Base-by-base conservation (phyloP, 2,888 invertebrate genomes). In the Herminia tarsipennalis region DNA sequence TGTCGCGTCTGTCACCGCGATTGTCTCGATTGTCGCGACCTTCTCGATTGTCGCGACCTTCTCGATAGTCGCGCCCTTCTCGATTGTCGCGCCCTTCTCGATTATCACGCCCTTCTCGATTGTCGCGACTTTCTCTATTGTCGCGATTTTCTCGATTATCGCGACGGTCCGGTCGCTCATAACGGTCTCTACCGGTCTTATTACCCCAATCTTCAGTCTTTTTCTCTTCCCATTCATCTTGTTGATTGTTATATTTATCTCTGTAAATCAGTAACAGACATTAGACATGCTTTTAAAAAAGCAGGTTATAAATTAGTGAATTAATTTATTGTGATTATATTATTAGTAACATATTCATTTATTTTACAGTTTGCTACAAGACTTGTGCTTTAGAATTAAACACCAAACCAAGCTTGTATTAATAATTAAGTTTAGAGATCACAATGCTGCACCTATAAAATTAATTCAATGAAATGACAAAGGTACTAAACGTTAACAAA, bases 161-260 rank as follows among this genome's bases (percentile, higher is more conserved):
- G 0, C 64, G 55, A 3, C 60, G 49, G 13, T 64, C 60, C 9
- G 58, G 44, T 16, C 68, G 61, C 1, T 72, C 69, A 2, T 68
- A 48, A 1, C 62, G 56, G 1, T 65, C 64, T n/a, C 64, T 36
- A 4, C 70, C 60, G 1, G 59, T 60, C 30, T 69, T 71, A 38
- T 68, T 67, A 5, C 77, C 74, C 74, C 76, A 69, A 13, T 82
- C 78, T 12, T 83, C 82, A 8, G 62, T 49, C 38, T 69, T 73
- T 32, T 71, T 78, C 16, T 82, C 80, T 21, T 83, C 76, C 50
- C 76, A 71, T 22, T 84, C 78, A 41, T 80, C 75, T 10, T 69
- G 63, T 58, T 81, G 78, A 27, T 50, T 62, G 42, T 75, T 73
- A 49, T 67, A 78, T 55, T 73, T 79, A 39, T 66, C 66, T 27